Evolutionary conservation across 2,113 vertebrate species (phyloP).

Genomic region (Tinamus guttatus): DNA sequence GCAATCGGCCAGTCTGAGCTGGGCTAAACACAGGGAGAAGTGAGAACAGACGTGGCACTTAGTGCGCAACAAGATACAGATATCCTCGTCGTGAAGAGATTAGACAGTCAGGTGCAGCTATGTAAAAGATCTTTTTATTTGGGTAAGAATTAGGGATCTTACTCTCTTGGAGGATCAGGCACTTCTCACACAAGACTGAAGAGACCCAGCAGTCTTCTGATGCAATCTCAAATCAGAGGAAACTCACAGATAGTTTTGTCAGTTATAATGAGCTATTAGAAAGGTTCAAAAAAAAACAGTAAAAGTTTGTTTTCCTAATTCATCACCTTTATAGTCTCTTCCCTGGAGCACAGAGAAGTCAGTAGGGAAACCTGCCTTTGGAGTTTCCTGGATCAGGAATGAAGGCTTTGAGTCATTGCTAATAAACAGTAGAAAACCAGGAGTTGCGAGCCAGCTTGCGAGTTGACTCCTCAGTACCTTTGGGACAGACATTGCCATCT

Average conservation of each 20-base stretch:
- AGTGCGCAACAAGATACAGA: not conserved
- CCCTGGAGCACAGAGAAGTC: not conserved
- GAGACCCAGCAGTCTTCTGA: not conserved
- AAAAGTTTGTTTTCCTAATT: not conserved
- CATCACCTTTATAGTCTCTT: not conserved
- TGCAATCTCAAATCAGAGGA: not conserved
- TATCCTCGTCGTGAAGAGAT: not conserved
- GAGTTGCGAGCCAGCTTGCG: not conserved
- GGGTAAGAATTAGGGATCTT: not conserved
- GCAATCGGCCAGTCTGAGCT: fast-evolving
- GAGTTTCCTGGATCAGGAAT: slow-evolving; percentile 32
- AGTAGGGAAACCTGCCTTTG: slow-evolving; percentile 23
- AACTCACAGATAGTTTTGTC: not conserved
- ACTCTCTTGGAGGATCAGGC: not conserved
- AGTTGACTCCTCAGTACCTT: not conserved
- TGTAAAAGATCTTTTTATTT: not conserved
- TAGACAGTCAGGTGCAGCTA: not conserved
- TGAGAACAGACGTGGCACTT: not conserved
- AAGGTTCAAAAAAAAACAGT: not conserved
- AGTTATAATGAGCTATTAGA: not conserved
- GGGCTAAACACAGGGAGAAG: not conserved
- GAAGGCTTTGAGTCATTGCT: slow-evolving; percentile 43
- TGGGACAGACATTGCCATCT: not conserved
- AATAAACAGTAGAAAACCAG: slow-evolving; percentile 15
- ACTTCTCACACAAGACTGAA: not conserved